Evolutionary conservation across 2,797 vertebrate species (phyloP), one percentile per base, ranked within the genome.

Genomic region (Sebastes miniatus): DNA sequence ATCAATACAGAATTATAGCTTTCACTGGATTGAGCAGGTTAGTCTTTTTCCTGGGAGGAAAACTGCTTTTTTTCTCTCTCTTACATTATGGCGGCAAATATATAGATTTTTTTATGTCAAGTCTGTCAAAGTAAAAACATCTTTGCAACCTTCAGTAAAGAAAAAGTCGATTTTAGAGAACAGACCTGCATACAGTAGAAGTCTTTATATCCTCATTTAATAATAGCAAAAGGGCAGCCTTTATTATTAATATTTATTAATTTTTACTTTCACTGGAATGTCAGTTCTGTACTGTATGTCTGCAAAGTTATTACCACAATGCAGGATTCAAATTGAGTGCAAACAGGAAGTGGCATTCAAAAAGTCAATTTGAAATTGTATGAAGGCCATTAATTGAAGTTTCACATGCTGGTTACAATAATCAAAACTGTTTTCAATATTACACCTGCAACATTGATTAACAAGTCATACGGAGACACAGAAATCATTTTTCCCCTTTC

Each of bases 1-100:
- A 79, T 85, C 80, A 59, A 83, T 81, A 73, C 13, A 77, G n/a
- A 83, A 69, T 73, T n/a, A 75, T 6, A 27, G 43, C 39, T 72
- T 72, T 57, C 47, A 25, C 54, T 58, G 18, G 24, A 66, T 36
- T 62, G 75, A 52, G 68, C 59, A 52, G 25, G 67, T 69, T 66
- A 50, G 22, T 43, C n/a, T 24, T 24, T 63, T 56, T 59, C 32
- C 25, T 54, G 10, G 14, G 24, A 18, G 31, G 5, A 50, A 36
- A 34, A 29, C 2, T 43, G 5, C 13, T 6, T 32, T 65, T n/a
- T 5, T 16, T 47, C 6, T 13, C 27, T 50, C 20, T 22, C 50
- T 59, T 63, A 24, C 12, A 80, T 69, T 72, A 72, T 59, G 57
- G 27, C 43, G 22, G 22, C 10, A 67, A 65, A 54, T 61, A 5